These are phyloP conservation scores for Apodemus agrarius DNA, from an alignment of 2,797 vertebrate species.

Conservation along the genomic window DNA sequence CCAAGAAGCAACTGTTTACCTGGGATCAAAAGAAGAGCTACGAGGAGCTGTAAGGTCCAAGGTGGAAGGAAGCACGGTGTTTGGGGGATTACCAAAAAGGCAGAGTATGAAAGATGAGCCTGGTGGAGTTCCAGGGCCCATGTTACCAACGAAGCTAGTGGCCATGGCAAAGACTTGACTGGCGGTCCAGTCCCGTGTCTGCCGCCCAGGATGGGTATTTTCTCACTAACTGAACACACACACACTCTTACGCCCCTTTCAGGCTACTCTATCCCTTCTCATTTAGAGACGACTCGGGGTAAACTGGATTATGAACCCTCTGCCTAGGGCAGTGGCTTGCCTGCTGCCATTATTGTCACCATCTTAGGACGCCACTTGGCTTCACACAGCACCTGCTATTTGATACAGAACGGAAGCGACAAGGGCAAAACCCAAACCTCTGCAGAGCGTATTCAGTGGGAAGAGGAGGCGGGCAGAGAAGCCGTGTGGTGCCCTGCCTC, in stretches of 20 bases:
- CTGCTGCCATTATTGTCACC: conserved; percentile 87
- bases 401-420: conserved; percentile 90
- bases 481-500: conserved; percentile 83
- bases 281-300: conserved; percentile 67
- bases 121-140: not conserved
- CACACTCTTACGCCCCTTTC: not conserved
- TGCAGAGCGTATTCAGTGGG: conserved; percentile 79
- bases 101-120: not conserved
- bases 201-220: not conserved
- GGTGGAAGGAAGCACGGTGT: not conserved
- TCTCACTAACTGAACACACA: not conserved
- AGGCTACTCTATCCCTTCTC: conserved; percentile 11
- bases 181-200: not conserved
- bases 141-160: not conserved
- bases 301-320: conserved; percentile 85
- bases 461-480: conserved; percentile 75
- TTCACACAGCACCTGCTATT: conserved; percentile 86
- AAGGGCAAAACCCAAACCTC: conserved; percentile 87
- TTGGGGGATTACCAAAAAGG: not conserved
- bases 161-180: not conserved
- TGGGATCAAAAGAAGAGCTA: not conserved
- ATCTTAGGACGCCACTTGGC: conserved; percentile 86
- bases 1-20: not conserved
- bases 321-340: conserved; percentile 82
- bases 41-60: not conserved